These are phyloP conservation scores for Spilogale gracilis DNA, from an alignment of 2,113 vertebrate species.

Conservation along the genomic window DNA sequence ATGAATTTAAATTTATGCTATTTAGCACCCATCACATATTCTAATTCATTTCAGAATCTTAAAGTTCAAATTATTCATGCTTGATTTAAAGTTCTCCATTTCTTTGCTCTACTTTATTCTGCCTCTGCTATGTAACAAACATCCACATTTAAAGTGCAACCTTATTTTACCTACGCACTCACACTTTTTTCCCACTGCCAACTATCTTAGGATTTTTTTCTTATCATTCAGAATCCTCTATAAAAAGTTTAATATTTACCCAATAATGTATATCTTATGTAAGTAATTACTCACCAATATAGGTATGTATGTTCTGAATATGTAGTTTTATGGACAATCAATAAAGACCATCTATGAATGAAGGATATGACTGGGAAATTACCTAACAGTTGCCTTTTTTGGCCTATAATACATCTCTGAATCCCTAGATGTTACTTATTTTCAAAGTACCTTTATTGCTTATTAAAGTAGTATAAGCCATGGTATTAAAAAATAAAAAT, in stretches of 20 bases:
- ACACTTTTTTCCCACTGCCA: background rate
- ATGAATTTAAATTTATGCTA: background rate
- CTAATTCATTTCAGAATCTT: constrained; percentile 8
- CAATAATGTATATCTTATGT: background rate
- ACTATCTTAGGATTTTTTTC: background rate
- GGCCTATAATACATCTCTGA: background rate
- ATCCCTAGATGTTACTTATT: background rate
- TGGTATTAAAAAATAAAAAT: background rate
- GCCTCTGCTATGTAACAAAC: background rate
- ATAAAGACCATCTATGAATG: background rate
- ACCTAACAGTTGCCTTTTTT: background rate
- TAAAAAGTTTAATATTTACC: background rate
- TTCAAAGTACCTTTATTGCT: background rate
- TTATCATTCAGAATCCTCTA: background rate
- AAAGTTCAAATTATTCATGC: background rate
- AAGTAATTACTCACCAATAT: background rate
- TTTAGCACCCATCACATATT: background rate
- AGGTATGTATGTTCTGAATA: background rate
- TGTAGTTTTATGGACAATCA: background rate
- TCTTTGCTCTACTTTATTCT: background rate
- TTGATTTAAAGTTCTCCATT: background rate
- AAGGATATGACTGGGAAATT: background rate
- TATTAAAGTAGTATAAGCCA: background rate
- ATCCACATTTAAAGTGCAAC: background rate
- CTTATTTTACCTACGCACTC: background rate